These are phyloP conservation scores for Pegea sp. DNA, from an alignment of 23 tunicate species.

Conservation along the genomic window DNA sequence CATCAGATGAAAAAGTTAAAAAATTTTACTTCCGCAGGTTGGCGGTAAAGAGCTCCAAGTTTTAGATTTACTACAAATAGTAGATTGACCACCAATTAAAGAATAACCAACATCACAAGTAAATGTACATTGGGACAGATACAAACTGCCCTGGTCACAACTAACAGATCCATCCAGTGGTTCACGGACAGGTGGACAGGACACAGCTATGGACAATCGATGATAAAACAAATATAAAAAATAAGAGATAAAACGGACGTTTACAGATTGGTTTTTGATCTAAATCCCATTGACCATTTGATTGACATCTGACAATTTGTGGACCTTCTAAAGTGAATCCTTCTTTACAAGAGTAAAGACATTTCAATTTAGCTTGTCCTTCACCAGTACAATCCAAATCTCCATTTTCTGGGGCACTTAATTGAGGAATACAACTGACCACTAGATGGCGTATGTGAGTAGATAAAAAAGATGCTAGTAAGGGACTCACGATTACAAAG, in stretches of 20 bases:
- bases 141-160: slow-evolving; percentile 20
- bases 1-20: background rate
- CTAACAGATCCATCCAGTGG: slow-evolving; percentile 26
- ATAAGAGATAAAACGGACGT: no score
- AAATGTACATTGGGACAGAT: slow-evolving; percentile 32
- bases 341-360: background rate
- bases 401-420: background rate
- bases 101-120: slow-evolving; percentile 36
- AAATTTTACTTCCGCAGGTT: slow-evolving; percentile 31
- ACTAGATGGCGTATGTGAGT: no score
- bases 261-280: background rate
- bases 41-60: slow-evolving; percentile 33
- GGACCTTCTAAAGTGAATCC: background rate
- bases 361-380: background rate
- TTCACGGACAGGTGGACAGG: background rate
- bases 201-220: background rate
- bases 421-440: background rate
- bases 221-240: no score
- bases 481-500: no score
- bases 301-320: background rate
- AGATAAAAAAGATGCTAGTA: no score
- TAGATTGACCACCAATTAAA: slow-evolving; percentile 14
- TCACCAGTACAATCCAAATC: background rate
- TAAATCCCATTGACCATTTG: background rate
- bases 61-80: slow-evolving; percentile 19